Evolutionary conservation across 2,113 vertebrate species (phyloP), one percentile per base, ranked within the genome.

Genomic region (Phainopepla nitens): DNA sequence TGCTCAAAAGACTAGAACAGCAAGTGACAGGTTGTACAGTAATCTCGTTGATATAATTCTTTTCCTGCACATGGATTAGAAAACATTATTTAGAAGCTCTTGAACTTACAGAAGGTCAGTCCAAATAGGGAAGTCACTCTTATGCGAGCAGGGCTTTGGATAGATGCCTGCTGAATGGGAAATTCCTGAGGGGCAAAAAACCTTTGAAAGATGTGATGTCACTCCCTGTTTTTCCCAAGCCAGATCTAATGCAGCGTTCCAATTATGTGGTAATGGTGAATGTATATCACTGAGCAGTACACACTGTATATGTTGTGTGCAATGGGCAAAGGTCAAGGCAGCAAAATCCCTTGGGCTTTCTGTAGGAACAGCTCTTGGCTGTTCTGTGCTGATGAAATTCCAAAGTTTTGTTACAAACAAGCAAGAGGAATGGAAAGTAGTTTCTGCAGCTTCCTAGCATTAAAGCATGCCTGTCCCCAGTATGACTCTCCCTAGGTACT

Each of bases 401-500:
- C 51, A 45, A 56, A n/a, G 33, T 61, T 93, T 83, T 75, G 9
- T 50, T 56, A 28, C 68, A 91, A 89, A 72, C 49, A 90, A 90
- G 27, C 6, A 83, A 60, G 72, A 80, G 24, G 12, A 76, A 76
- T 33, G 31, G 33, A 51, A 88, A 94, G 31, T 23, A 25, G 31
- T 84, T 89, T 91, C 29, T 83, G 10, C 80, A 70, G 12, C 35
- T 86, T 92, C 65, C 70, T 61, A 65, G 44, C 54, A 41, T 35
- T 90, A 79, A 79, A 86, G 54, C 28, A 20, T n/a, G 44, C 33
- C 36, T 93, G 90, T 90, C 90, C 95, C 58, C 77, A 68, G 33
- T 42, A 73, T 93, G 90, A 90, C 50, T 93, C 77, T 93, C 80
- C 80, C 77, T 89, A 61, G 65, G 89, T 73, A 54, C 69, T 82